phyloP scores from a whole-genome alignment of 2,797 vertebrate genomes.

The Danio kyathit region DNA sequence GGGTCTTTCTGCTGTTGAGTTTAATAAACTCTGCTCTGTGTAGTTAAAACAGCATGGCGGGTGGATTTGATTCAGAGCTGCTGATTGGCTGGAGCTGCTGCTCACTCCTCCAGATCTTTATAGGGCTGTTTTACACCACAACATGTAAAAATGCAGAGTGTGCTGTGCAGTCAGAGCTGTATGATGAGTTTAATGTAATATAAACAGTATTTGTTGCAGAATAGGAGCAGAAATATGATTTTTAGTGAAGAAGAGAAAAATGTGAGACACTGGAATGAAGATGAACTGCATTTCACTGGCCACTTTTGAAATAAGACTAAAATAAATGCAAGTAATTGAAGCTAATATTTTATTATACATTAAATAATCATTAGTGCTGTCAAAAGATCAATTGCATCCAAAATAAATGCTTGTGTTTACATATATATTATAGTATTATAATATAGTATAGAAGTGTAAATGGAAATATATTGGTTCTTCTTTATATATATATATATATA shows the following conservation, averaged over 20 bases:
- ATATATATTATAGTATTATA: no score
- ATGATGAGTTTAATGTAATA: neutral
- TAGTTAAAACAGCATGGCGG: conserved; percentile 28
- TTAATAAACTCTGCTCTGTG: conserved; percentile 27
- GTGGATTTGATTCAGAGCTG: conserved; percentile 1
- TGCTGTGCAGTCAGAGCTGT: neutral
- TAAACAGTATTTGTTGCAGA: neutral
- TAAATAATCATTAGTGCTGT: no score
- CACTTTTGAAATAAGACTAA: no score
- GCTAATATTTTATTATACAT: no score
- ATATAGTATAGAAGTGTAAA: no score
- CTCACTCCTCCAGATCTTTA: conserved; percentile 5
- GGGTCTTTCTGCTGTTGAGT: conserved; percentile 2
- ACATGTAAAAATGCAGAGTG: neutral
- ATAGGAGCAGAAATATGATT: neutral
- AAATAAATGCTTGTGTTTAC: no score
- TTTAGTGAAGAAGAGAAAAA: neutral
- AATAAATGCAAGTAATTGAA: no score
- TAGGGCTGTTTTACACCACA: conserved; percentile 4
- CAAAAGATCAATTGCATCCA: no score
- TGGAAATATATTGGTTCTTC: no score
- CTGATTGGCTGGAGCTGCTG: conserved; percentile 47
- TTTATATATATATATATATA: no score
- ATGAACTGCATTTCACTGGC: no score
- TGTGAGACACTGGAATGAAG: no score